Evolutionary conservation across 92 coral and sea anemone species (phyloP).

Genomic region (Metridium senile): DNA sequence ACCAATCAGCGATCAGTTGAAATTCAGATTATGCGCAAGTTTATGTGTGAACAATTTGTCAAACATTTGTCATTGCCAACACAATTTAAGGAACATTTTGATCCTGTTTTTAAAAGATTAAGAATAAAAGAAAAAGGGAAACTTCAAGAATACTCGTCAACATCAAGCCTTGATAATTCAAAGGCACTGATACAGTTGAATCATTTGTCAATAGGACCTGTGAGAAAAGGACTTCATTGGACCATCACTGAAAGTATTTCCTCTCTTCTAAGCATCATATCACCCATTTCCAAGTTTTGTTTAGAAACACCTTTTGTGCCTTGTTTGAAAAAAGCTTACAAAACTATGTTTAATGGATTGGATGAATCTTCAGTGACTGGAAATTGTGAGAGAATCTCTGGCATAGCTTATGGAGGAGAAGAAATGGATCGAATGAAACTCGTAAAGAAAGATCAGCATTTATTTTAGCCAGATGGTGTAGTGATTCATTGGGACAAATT

Average conservation of each 20-base stretch:
- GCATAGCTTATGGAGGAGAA: conserved; percentile 35
- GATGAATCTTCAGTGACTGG: conserved; percentile 49
- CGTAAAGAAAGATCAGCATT: conserved; percentile 45
- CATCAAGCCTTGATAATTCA: not conserved
- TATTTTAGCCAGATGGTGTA: conserved; percentile 62
- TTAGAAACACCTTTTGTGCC: conserved; percentile 35
- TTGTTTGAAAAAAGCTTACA: conserved; percentile 41
- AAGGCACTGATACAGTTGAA: conserved; percentile 6
- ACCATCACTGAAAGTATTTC: not conserved
- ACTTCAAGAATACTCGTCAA: not conserved
- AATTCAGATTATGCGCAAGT: conserved; percentile 33
- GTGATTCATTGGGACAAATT: conserved; percentile 37
- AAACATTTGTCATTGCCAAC: conserved; percentile 42
- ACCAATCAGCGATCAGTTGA: conserved; percentile 37
- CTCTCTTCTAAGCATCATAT: conserved; percentile 6
- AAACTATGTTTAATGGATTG: conserved; percentile 43
- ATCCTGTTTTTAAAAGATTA: conserved; percentile 27
- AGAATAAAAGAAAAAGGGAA: not conserved
- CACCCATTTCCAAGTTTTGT: conserved; percentile 21
- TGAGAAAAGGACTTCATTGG: conserved; percentile 39
- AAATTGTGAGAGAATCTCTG: conserved; percentile 36
- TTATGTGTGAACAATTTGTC: conserved; percentile 36
- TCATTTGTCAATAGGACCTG: conserved; percentile 36
- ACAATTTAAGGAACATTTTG: conserved; percentile 15
- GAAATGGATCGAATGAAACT: conserved; percentile 32